These are phyloP conservation scores for Axea sp. DNA, from an alignment of 2,888 invertebrate genomes.

Conservation along the genomic window DNA sequence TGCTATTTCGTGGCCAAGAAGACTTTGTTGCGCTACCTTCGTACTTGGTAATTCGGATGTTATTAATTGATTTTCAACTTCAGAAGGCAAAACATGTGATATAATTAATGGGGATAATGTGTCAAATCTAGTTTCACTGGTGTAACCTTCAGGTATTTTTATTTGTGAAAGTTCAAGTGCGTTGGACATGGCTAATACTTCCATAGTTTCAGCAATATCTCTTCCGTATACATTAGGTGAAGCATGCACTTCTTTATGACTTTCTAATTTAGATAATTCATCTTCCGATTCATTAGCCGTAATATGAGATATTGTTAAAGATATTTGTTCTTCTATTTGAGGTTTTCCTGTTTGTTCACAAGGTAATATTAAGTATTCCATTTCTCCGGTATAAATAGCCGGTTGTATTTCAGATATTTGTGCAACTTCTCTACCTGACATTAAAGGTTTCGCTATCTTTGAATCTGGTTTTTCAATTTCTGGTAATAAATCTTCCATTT, in stretches of 20 bases:
- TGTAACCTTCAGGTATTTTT: constrained; percentile 61
- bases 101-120: constrained; percentile 66
- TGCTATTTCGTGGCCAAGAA: constrained; percentile 77
- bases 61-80: constrained; percentile 62
- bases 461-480: constrained; percentile 61
- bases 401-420: constrained; percentile 76
- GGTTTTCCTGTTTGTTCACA: constrained; percentile 64
- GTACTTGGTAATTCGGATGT: constrained; percentile 64
- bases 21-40: constrained; percentile 70
- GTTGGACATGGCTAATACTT: constrained; percentile 68
- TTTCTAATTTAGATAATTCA: constrained; percentile 54
- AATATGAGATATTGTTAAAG: constrained; percentile 66
- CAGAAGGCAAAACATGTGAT: constrained; percentile 61
- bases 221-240: constrained; percentile 69
- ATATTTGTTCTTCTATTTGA: constrained; percentile 65
- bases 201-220: constrained; percentile 76
- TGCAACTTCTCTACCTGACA: constrained; percentile 76
- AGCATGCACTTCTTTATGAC: constrained; percentile 62
- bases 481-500: constrained; percentile 65
- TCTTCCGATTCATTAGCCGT: constrained; percentile 67
- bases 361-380: constrained; percentile 65
- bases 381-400: constrained; percentile 68
- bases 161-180: constrained; percentile 59
- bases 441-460: constrained; percentile 69
- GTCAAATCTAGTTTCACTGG: constrained; percentile 67